Evolutionary conservation across 2,113 vertebrate species (phyloP).

Genomic region (Ptychochromis oligacanthus): DNA sequence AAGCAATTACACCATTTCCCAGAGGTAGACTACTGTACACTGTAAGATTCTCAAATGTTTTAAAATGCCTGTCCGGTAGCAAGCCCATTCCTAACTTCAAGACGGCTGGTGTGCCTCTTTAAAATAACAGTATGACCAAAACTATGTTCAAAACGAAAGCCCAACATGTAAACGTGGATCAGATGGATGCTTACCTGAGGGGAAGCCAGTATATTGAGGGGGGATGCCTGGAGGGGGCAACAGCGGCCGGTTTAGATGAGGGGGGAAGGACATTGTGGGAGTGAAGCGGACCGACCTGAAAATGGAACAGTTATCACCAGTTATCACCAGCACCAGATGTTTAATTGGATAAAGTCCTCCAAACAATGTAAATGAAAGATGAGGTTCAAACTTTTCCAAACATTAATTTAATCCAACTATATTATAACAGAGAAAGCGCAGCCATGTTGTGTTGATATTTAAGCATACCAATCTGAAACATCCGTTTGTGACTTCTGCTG

Average conservation of each 20-base stretch:
- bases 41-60: neutral
- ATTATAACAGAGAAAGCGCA: neutral
- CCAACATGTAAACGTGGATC: neutral
- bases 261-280: conserved; percentile 93
- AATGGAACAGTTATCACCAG: conserved; percentile 36
- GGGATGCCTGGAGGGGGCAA: conserved; percentile 93
- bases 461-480: neutral
- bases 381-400: neutral
- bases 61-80: neutral
- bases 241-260: conserved; percentile 95
- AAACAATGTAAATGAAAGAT: neutral
- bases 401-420: neutral
- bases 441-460: neutral
- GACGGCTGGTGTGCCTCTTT: neutral
- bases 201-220: conserved; percentile 94
- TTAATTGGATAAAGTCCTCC: neutral
- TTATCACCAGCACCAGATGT: neutral
- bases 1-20: neutral
- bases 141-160: neutral
- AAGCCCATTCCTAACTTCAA: neutral
- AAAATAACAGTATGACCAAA: neutral
- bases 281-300: conserved; percentile 75
- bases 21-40: neutral
- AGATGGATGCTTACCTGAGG: conserved; percentile 84
- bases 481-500: neutral